phyloP scores from a whole-genome alignment of 1,140 invertebrate species.

The Drosophila watanabei region DNA sequence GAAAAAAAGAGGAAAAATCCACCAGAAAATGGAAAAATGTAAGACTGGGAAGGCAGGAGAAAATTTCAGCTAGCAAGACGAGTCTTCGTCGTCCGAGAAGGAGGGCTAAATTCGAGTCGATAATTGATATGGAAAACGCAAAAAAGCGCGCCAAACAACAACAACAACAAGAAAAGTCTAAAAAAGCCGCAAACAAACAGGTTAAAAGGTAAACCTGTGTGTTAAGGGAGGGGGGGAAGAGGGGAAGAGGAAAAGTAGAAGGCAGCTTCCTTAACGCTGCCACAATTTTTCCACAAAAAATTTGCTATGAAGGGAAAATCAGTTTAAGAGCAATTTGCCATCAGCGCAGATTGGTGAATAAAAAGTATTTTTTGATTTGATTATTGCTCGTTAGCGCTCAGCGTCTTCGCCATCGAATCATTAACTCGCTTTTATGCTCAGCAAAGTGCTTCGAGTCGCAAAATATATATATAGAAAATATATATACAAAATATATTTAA shows the following conservation, averaged over 20 bases:
- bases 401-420: conserved; percentile 65
- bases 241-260: neutral
- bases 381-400: conserved; percentile 79
- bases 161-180: conserved; percentile 59
- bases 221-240: neutral
- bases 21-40: conserved; percentile 8
- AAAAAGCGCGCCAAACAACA: too few species aligned
- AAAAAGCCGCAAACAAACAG: conserved; percentile 81
- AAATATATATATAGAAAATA: neutral
- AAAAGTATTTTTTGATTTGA: conserved; percentile 83
- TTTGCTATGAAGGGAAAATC: conserved; percentile 13
- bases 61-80: conserved; percentile 16
- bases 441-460: conserved; percentile 46
- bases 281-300: conserved; percentile 30
- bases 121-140: conserved; percentile 80
- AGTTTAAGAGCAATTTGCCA: conserved; percentile 54
- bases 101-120: conserved; percentile 73
- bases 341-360: conserved; percentile 61
- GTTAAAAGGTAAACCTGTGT: conserved; percentile 36
- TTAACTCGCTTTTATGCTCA: conserved; percentile 76
- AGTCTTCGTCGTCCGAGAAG: conserved; percentile 13
- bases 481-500: neutral
- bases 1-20: neutral
- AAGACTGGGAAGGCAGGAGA: too few species aligned
- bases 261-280: conserved; percentile 9